Conservation (phyloP, 1,140 invertebrate genomes). For the Agrilus planipennis region DNA sequence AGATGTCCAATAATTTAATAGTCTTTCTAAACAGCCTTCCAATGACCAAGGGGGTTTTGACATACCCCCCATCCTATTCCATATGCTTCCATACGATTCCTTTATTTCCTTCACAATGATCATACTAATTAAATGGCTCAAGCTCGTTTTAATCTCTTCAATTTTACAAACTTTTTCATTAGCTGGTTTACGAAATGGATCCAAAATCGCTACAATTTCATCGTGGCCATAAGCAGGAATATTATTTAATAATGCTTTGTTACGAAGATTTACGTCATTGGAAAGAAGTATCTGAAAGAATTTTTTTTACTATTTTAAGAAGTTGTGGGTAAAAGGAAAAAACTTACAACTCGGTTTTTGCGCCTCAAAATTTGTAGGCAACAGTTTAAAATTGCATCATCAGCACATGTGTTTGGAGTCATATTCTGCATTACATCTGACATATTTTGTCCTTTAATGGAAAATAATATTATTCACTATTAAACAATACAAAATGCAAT, state of each 20-base stretch:
- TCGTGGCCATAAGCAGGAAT: constrained; percentile 1
- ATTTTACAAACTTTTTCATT: neutral
- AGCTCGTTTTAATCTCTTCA: neutral
- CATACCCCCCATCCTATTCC: neutral
- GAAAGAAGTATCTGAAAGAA: neutral
- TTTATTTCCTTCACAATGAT: constrained; percentile 3
- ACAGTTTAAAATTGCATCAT: neutral
- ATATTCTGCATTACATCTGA: neutral
- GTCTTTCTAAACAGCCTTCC: neutral
- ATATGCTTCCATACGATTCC: constrained; percentile 5
- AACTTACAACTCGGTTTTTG: neutral
- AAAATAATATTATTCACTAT: neutral
- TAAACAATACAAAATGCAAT: too few species aligned
- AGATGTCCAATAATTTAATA: neutral
- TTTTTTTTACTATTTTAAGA: neutral
- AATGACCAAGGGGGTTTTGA: neutral
- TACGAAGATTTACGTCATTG: constrained; percentile 1
- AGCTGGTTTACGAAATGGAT: neutral
- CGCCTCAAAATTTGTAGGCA: neutral
- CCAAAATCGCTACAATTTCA: constrained; percentile 1
- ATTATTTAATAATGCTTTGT: constrained; percentile 4
- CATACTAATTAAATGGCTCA: neutral
- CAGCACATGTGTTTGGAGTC: neutral
- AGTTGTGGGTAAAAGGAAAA: neutral
- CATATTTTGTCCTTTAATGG: neutral